phyloP scores from a whole-genome alignment of 2,797 vertebrate species.

The Chaetophractus vellerosus region DNA sequence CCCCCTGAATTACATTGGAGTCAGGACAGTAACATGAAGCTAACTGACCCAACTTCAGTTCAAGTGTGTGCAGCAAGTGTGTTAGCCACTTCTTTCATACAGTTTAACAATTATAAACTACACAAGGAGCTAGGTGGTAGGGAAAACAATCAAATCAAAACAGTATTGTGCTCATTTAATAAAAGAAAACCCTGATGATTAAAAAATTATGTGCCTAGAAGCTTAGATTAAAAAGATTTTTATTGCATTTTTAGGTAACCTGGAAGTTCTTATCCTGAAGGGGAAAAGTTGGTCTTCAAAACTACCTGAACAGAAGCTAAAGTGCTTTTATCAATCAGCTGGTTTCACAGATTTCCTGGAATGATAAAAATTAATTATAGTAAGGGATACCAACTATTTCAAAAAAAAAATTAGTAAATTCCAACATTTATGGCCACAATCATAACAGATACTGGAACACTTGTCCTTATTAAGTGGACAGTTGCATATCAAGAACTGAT shows the following conservation, averaged over 20 bases:
- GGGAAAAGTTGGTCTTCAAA: slow-evolving; percentile 83
- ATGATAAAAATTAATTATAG: slow-evolving; percentile 82
- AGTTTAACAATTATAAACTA: slow-evolving; percentile 75
- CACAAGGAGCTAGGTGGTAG: slow-evolving; percentile 65
- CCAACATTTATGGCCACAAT: slow-evolving; percentile 72
- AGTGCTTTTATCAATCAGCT: slow-evolving; percentile 86
- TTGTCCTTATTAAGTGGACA: slow-evolving; percentile 82
- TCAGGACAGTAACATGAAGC: slow-evolving; percentile 72
- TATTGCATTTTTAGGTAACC: slow-evolving; percentile 87
- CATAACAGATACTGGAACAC: slow-evolving; percentile 76
- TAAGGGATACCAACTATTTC: slow-evolving; percentile 81
- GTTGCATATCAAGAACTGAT: slow-evolving; percentile 82
- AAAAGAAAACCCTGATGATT: slow-evolving; percentile 81
- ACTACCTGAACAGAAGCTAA: slow-evolving; percentile 87
- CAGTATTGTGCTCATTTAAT: slow-evolving; percentile 84
- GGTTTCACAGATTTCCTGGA: slow-evolving; percentile 84
- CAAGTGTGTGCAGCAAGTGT: slow-evolving; percentile 81
- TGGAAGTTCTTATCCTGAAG: slow-evolving; percentile 84
- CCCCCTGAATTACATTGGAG: slow-evolving; percentile 82
- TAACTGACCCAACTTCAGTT: slow-evolving; percentile 78
- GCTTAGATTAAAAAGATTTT: slow-evolving; percentile 82
- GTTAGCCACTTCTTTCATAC: slow-evolving; percentile 73
- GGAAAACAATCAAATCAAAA: slow-evolving; percentile 61
- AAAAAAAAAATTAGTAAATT: slow-evolving; percentile 79
- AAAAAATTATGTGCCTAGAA: slow-evolving; percentile 85